A percentile compares a stretch with the other conserved stretches of the same genome.
Evolutionary conservation across 2,113 vertebrate genomes (phyloP).

Genomic region (Passer montanus): DNA sequence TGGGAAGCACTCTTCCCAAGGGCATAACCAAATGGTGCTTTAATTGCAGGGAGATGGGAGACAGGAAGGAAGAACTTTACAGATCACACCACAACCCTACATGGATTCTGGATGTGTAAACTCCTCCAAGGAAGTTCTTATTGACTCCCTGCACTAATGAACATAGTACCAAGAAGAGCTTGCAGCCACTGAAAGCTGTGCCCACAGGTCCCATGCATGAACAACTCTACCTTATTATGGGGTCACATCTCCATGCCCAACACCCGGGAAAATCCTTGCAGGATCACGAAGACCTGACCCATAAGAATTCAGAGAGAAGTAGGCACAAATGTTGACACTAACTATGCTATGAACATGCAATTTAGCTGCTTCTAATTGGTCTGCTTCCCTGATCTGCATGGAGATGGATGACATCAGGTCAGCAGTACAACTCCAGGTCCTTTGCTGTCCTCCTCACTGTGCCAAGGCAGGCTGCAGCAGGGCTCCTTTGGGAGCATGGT

Average conservation of each 20-base stretch:
- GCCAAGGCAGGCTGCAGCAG: background rate
- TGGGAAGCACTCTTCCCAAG: background rate
- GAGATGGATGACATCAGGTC: background rate
- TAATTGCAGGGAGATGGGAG: background rate
- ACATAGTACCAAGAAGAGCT: background rate
- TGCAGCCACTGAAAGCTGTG: background rate
- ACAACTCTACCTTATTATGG: background rate
- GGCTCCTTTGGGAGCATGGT: background rate
- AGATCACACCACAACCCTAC: background rate
- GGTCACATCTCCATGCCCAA: background rate
- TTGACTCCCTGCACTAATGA: background rate
- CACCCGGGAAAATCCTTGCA: background rate
- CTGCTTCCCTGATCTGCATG: background rate
- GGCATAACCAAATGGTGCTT: background rate
- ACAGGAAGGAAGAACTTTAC: background rate
- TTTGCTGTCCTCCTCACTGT: background rate
- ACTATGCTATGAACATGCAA: fast-evolving
- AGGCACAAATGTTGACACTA: background rate
- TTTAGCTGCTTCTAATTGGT: background rate
- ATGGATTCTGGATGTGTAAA: background rate
- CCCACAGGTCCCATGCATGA: background rate
- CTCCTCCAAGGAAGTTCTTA: background rate
- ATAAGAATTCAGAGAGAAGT: background rate
- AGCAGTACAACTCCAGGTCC: background rate
- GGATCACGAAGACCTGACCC: background rate